These are phyloP conservation scores for Bujurquina vittata DNA, from an alignment of 2,113 vertebrate genomes.

Conservation along the genomic window DNA sequence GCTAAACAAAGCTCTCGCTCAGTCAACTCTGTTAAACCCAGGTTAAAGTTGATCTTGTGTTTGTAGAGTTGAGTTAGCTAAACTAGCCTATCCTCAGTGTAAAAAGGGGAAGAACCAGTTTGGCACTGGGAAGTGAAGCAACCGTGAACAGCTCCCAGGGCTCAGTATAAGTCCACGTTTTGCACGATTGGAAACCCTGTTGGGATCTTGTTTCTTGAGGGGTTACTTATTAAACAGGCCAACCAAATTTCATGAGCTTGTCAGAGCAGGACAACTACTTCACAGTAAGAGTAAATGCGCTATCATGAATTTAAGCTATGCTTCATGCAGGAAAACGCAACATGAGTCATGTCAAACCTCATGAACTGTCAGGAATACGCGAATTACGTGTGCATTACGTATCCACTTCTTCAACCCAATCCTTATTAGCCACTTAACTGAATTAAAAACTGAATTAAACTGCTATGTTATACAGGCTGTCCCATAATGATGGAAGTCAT, in stretches of 20 bases:
- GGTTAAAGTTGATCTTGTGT: neutral
- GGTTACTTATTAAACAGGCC: neutral
- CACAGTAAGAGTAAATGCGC: neutral
- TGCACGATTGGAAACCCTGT: neutral
- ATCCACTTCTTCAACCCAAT: neutral
- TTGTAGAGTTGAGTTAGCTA: neutral
- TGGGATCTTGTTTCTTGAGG: neutral
- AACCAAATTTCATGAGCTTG: neutral
- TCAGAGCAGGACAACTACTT: neutral
- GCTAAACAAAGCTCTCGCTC: slow-evolving; percentile 45
- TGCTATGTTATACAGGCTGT: neutral
- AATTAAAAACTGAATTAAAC: neutral
- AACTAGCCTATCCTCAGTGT: neutral
- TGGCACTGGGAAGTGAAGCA: neutral
- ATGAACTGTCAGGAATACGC: neutral
- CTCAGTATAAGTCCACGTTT: neutral
- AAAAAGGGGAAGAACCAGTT: neutral
- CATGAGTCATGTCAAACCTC: neutral
- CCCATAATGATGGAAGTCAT: neutral
- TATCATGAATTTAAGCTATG: neutral
- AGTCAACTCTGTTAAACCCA: slow-evolving; percentile 4
- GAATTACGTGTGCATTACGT: neutral
- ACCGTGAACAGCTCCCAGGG: neutral
- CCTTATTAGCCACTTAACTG: neutral
- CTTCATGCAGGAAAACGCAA: neutral